A percentile compares a stretch with the other conserved stretches of the same genome.
Evolutionary conservation across 2,797 vertebrate genomes (phyloP).

Genomic region (Brachyrhaphis roseni): DNA sequence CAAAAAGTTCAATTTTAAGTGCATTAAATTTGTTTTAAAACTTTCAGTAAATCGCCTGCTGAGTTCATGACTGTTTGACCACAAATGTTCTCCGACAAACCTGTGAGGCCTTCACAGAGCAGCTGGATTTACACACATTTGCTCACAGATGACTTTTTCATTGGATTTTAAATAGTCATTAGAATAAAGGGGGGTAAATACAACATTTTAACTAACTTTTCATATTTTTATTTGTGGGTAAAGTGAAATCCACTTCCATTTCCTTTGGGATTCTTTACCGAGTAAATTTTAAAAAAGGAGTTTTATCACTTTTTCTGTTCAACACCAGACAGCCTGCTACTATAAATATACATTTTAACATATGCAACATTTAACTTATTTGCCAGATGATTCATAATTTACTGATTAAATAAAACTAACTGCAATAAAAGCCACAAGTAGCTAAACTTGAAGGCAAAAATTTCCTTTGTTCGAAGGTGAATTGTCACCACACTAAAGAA

Average conservation of each 20-base stretch:
- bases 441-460: neutral
- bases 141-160: neutral
- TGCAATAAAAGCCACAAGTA: neutral
- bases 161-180: neutral
- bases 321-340: neutral
- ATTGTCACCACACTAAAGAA: neutral
- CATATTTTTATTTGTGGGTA: neutral
- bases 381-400: neutral
- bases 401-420: neutral
- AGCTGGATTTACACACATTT: neutral
- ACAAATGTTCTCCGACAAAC: neutral
- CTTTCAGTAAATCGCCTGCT: neutral
- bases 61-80: neutral
- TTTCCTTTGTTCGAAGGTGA: neutral
- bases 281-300: neutral
- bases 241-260: neutral
- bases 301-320: neutral
- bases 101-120: neutral
- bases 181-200: neutral
- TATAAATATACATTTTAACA: neutral
- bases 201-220: neutral
- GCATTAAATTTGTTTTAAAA: neutral
- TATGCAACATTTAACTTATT: neutral
- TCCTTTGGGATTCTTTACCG: neutral
- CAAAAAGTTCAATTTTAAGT: neutral